These are phyloP conservation scores for Microplitis deprimator DNA, from an alignment of 2,888 invertebrate genomes.

Conservation along the genomic window DNA sequence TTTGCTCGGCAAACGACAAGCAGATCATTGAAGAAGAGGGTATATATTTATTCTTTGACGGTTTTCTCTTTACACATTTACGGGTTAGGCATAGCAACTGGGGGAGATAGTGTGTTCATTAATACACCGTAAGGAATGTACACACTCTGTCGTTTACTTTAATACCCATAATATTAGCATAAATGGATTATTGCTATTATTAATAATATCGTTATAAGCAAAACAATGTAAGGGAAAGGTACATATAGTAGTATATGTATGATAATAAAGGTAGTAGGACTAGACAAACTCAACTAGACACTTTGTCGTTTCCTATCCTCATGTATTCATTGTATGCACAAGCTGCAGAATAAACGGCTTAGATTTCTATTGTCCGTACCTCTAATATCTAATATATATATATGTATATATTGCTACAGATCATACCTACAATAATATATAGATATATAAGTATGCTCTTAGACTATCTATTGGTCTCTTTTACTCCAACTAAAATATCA, in stretches of 20 bases:
- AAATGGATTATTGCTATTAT: constrained; percentile 62
- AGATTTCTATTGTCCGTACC: constrained; percentile 46
- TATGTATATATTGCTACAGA: not conserved
- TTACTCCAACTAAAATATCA: not conserved
- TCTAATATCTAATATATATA: not conserved
- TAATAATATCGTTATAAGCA: constrained; percentile 55
- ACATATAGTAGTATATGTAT: not conserved
- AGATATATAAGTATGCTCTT: not conserved
- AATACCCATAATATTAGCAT: constrained; percentile 29
- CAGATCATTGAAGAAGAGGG: constrained; percentile 20
- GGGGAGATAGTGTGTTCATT: not conserved
- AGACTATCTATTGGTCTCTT: not conserved
- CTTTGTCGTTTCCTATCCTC: constrained; percentile 40
- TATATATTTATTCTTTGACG: not conserved
- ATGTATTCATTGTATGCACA: constrained; percentile 56
- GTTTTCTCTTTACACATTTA: constrained; percentile 17
- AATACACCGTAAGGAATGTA: constrained; percentile 15
- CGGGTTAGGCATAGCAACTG: not conserved
- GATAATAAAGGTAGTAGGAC: not conserved
- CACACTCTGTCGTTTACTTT: constrained; percentile 32
- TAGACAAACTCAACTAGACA: not conserved
- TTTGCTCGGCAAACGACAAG: constrained; percentile 35
- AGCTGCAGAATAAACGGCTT: constrained; percentile 49
- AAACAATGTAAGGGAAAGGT: constrained; percentile 10
- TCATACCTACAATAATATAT: not conserved